Evolutionary conservation across 2,113 vertebrate species (phyloP).

Genomic region (Vombatus ursinus): DNA sequence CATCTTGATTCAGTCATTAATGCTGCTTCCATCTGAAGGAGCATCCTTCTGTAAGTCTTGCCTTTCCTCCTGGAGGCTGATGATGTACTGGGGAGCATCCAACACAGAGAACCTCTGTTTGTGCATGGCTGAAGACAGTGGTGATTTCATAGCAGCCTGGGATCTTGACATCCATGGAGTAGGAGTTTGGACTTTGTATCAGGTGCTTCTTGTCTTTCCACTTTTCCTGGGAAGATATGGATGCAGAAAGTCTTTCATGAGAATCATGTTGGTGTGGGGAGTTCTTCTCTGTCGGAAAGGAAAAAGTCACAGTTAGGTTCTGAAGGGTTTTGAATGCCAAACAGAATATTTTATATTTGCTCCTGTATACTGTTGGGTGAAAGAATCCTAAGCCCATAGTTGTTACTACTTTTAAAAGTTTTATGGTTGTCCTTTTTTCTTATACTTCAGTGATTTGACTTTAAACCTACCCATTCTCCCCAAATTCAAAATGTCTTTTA

Average conservation of each 20-base stretch:
- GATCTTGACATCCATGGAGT: constrained; percentile 89
- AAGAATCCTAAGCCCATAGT: neutral
- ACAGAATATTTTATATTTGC: neutral
- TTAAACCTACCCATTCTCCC: neutral
- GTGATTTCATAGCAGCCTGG: constrained; percentile 88
- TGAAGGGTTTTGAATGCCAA: neutral
- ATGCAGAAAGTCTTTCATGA: constrained; percentile 85
- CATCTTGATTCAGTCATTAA: constrained; percentile 15
- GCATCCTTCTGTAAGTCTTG: constrained; percentile 81
- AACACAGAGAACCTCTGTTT: constrained; percentile 86
- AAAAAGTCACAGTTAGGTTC: constrained; percentile 55
- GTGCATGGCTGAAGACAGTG: constrained; percentile 86
- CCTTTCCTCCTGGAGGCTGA: constrained; percentile 81
- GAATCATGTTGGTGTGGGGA: constrained; percentile 85
- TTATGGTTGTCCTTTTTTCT: neutral
- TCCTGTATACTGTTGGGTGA: neutral
- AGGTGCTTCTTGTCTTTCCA: constrained; percentile 87
- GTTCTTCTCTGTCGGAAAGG: constrained; percentile 81
- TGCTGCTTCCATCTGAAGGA: constrained; percentile 81
- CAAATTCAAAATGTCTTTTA: neutral
- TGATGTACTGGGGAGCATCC: constrained; percentile 82
- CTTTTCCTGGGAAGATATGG: constrained; percentile 82
- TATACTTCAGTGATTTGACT: neutral
- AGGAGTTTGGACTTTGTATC: constrained; percentile 88
- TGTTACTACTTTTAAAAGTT: neutral